Conservation (phyloP, 2,888 invertebrate genomes). For the Luperina nickerlii region DNA sequence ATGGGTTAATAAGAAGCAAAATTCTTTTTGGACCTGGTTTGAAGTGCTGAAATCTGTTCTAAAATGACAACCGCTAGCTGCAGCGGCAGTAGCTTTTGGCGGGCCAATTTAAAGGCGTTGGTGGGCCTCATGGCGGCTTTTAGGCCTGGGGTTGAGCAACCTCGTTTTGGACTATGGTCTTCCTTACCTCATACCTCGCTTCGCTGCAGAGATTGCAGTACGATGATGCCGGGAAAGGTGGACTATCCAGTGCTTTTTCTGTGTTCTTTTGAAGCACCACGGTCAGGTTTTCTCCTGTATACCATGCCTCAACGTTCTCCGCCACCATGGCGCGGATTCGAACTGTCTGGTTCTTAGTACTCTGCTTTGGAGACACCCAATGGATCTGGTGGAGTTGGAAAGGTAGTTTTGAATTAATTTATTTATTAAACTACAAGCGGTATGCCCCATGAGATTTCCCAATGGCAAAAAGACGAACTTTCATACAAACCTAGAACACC, state of each 20-base stretch:
- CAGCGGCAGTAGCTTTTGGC: not conserved
- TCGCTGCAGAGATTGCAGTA: conserved; percentile 83
- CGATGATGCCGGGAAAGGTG: conserved; percentile 70
- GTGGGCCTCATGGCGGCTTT: not conserved
- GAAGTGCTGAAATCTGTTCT: not conserved
- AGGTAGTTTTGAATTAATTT: not conserved
- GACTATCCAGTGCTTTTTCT: conserved; percentile 77
- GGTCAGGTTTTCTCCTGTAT: conserved; percentile 76
- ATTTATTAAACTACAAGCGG: not conserved
- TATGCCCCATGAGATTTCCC: not conserved
- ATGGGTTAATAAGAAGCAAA: not conserved
- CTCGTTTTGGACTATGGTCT: not conserved
- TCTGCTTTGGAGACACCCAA: conserved; percentile 84
- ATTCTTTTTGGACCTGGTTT: not conserved
- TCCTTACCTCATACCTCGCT: conserved; percentile 84
- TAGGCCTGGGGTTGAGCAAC: not conserved
- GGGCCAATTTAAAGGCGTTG: not conserved
- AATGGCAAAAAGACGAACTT: not conserved
- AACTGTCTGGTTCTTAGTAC: conserved; percentile 71
- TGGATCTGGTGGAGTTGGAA: conserved; percentile 76
- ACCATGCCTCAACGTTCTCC: conserved; percentile 85
- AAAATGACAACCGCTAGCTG: not conserved
- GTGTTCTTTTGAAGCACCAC: conserved; percentile 78
- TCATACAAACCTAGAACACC: not conserved
- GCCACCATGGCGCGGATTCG: conserved; percentile 86